Conservation (phyloP, 2,888 invertebrate species). For the Cryptocephalus primarius region DNA sequence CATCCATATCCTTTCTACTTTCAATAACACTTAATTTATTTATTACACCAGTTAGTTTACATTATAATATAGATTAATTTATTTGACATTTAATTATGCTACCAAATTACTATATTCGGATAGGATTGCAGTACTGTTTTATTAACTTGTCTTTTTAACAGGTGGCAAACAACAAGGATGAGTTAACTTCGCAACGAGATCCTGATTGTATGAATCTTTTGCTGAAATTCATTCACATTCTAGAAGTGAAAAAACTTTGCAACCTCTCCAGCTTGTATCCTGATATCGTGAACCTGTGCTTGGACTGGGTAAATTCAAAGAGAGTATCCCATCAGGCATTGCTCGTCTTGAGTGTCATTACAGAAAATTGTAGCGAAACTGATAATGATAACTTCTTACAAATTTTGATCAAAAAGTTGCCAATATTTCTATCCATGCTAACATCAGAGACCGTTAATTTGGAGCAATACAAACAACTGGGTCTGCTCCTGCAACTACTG, state of each 20-base stretch:
- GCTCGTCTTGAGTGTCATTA: slow-evolving; percentile 1
- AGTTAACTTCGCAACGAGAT: slow-evolving; percentile 7
- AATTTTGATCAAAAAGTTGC: slow-evolving; percentile 29
- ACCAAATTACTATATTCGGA: too few relatives aligned
- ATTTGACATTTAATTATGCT: too few relatives aligned
- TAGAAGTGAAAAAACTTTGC: slow-evolving; percentile 37
- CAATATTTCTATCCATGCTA: slow-evolving; percentile 35
- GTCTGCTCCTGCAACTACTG: slow-evolving; percentile 35
- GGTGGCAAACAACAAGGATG: too few relatives aligned
- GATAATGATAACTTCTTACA: slow-evolving; percentile 23
- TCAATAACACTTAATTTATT: too few relatives aligned
- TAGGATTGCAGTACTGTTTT: too few relatives aligned
- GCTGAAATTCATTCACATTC: slow-evolving; percentile 40
- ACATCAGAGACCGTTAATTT: slow-evolving; percentile 17
- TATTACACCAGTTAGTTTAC: too few relatives aligned
- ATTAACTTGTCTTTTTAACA: too few relatives aligned
- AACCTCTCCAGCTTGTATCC: slow-evolving; percentile 35
- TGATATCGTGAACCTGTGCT: slow-evolving; percentile 34
- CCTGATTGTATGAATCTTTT: slow-evolving; percentile 40
- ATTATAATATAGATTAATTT: too few relatives aligned
- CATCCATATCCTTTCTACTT: too few relatives aligned
- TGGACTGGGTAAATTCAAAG: slow-evolving; percentile 41
- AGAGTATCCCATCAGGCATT: slow-evolving; percentile 32
- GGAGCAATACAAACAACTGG: slow-evolving; percentile 25
- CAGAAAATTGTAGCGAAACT: slow-evolving; percentile 15